A percentile compares a stretch with the other conserved stretches of the same genome.
Evolutionary conservation across 2,797 vertebrate genomes (phyloP).

Genomic region (Macropodus opercularis): DNA sequence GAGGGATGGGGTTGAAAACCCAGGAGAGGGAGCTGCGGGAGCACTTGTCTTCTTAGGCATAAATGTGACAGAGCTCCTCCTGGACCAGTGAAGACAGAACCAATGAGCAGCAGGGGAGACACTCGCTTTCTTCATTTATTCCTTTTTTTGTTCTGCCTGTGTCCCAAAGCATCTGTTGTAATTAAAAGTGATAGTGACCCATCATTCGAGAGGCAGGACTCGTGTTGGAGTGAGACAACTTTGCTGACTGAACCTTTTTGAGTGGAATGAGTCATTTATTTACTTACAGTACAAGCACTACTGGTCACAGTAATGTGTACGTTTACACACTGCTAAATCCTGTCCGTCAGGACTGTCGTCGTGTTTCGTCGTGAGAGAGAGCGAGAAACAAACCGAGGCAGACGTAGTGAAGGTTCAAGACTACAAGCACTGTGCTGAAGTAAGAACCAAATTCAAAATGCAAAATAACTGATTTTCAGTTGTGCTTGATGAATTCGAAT

Average conservation of each 20-base stretch:
- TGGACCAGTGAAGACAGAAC: slow-evolving; percentile 68
- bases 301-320: slow-evolving; percentile 1
- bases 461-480: no score
- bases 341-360: not conserved
- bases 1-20: slow-evolving; percentile 72
- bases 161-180: slow-evolving; percentile 50
- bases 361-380: no score
- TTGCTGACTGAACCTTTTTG: not conserved
- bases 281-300: not conserved
- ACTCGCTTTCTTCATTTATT: slow-evolving; percentile 44
- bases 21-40: slow-evolving; percentile 75
- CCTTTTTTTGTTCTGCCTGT: slow-evolving; percentile 28
- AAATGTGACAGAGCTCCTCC: slow-evolving; percentile 75
- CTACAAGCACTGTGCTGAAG: no score
- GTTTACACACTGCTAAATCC: not conserved
- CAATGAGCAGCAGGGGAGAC: slow-evolving; percentile 61
- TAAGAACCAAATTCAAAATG: no score
- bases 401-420: no score
- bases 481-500: no score
- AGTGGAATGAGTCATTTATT: not conserved
- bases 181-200: slow-evolving; percentile 58
- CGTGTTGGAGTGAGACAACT: slow-evolving; percentile 4
- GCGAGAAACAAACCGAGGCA: no score
- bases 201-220: slow-evolving; percentile 30
- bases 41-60: slow-evolving; percentile 75